Evolutionary conservation across 2,888 invertebrate species (phyloP).

Genomic region (Athetis lepigone): DNA sequence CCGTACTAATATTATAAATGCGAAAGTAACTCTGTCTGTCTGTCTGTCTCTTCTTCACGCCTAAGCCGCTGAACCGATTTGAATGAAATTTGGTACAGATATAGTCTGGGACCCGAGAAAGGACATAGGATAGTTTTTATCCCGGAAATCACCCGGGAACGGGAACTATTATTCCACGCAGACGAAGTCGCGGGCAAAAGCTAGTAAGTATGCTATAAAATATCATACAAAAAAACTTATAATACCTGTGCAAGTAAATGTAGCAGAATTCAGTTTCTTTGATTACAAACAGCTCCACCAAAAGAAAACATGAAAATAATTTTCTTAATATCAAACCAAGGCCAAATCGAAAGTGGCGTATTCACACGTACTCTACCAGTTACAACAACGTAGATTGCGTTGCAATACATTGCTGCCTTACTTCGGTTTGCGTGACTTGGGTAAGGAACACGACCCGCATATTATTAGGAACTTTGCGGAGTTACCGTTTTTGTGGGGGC

Average conservation of each 20-base stretch:
- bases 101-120: no score
- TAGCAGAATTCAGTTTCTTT: background rate
- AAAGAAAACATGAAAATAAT: conserved; percentile 24
- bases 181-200: no score
- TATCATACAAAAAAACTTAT: no score
- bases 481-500: conserved; percentile 10
- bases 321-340: conserved; percentile 29
- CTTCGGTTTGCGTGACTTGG: conserved; percentile 47
- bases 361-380: conserved; percentile 32
- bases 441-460: conserved; percentile 41
- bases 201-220: no score
- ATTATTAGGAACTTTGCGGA: conserved; percentile 3
- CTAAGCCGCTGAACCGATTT: no score
- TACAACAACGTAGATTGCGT: conserved; percentile 42
- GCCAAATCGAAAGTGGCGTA: conserved; percentile 18
- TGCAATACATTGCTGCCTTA: conserved; percentile 58
- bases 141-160: no score
- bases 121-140: no score
- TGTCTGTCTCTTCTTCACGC: no score
- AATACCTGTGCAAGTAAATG: background rate
- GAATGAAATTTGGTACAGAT: no score
- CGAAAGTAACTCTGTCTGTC: no score
- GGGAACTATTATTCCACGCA: no score
- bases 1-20: no score
- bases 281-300: background rate